A percentile compares a stretch with the other conserved stretches of the same genome.
Conservation (phyloP, 2,888 invertebrate genomes). For the Pherbina coryleti region DNA sequence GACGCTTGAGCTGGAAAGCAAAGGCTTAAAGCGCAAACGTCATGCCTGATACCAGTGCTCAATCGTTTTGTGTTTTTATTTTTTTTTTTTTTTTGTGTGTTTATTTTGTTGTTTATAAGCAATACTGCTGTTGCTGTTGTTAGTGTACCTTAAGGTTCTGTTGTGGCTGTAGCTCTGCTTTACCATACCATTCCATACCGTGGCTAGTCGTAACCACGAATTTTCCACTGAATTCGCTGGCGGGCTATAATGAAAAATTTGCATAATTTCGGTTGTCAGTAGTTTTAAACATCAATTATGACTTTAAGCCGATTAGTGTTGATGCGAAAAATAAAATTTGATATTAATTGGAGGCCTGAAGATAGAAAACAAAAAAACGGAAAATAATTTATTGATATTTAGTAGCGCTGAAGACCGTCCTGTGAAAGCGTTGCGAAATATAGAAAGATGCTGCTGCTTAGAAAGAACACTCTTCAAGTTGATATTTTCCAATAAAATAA, state of each 20-base stretch:
- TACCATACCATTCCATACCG: background rate
- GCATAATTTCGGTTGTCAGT: slow-evolving; percentile 38
- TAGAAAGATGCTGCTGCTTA: no score
- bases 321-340: background rate
- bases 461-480: no score
- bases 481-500: no score
- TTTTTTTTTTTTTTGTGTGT: background rate
- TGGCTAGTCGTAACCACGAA: background rate
- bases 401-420: background rate
- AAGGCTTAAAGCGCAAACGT: background rate
- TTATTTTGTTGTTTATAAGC: no score
- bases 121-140: background rate
- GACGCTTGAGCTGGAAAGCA: background rate
- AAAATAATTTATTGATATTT: background rate
- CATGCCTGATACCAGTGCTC: background rate
- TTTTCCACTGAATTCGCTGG: slow-evolving; percentile 42
- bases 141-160: background rate
- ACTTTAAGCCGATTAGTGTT: slow-evolving; percentile 26
- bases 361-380: background rate
- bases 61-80: background rate
- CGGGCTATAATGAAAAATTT: slow-evolving; percentile 39
- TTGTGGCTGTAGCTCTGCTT: background rate
- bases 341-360: background rate
- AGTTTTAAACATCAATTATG: slow-evolving; percentile 38
- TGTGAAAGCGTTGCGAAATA: background rate